phyloP scores from a whole-genome alignment of 1,140 invertebrate species.

The Lanistes nyassanus region DNA sequence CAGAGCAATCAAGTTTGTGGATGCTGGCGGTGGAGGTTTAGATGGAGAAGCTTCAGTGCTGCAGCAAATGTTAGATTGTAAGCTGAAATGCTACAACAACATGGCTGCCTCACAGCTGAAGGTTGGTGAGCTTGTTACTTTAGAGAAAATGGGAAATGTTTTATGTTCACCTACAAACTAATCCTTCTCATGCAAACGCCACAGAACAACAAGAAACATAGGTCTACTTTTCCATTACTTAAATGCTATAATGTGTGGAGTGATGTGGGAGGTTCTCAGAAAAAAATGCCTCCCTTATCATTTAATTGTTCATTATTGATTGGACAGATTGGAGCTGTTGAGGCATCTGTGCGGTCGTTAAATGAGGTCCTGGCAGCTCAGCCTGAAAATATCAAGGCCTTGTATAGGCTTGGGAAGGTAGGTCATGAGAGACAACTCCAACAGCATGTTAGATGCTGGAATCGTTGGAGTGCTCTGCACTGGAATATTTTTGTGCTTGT shows the following conservation, averaged over 20 bases:
- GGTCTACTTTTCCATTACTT: background rate
- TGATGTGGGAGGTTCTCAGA: background rate
- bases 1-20: conserved; percentile 82
- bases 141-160: background rate
- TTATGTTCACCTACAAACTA: background rate
- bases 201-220: background rate
- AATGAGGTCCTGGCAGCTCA: conserved; percentile 83
- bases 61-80: conserved; percentile 76
- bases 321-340: conserved; percentile 75
- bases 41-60: conserved; percentile 52
- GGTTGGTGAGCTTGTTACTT: conserved; percentile 51
- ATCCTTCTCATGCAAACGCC: background rate
- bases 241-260: background rate
- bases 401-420: conserved; percentile 86
- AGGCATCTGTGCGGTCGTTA: conserved; percentile 82
- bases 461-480: no score
- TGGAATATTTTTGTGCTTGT: no score
- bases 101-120: conserved; percentile 89
- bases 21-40: conserved; percentile 67
- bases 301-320: background rate
- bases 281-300: conserved; percentile 21
- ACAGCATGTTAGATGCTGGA: background rate
- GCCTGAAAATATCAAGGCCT: conserved; percentile 87
- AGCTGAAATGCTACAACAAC: conserved; percentile 88
- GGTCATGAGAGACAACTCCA: background rate